Conservation (phyloP, 2,113 vertebrate genomes). For the Clarias gariepinus region DNA sequence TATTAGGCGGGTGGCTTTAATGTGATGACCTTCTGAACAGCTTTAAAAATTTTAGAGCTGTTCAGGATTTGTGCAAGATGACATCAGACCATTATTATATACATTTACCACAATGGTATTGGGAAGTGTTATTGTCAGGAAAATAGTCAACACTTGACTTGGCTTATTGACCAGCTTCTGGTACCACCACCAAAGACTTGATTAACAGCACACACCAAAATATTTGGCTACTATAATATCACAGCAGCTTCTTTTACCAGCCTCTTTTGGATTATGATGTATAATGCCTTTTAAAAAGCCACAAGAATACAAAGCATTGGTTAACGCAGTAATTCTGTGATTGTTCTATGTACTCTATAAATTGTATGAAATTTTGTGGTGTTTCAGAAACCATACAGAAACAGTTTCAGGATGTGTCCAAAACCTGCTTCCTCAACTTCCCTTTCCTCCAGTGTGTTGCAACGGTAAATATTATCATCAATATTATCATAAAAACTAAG, state of each 20-base stretch:
- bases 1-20: no score
- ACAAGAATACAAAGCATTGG: background rate
- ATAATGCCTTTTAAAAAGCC: background rate
- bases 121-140: background rate
- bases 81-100: background rate
- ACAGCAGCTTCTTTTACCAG: background rate
- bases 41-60: background rate
- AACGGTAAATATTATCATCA: conserved; percentile 26
- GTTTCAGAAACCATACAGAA: conserved; percentile 41
- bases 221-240: background rate
- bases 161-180: background rate
- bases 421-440: conserved; percentile 42
- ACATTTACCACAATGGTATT: background rate
- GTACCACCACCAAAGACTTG: background rate
- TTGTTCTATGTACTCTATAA: background rate
- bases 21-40: background rate
- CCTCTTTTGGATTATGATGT: background rate
- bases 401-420: conserved; percentile 42
- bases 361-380: background rate
- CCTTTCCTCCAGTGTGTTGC: conserved; percentile 44
- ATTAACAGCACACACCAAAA: background rate
- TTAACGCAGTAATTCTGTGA: background rate
- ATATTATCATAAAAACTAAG: no score
- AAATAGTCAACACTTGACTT: background rate
- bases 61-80: background rate